Base-by-base conservation (phyloP, 1,140 invertebrate genomes). In the Scaptomyza montana region DNA sequence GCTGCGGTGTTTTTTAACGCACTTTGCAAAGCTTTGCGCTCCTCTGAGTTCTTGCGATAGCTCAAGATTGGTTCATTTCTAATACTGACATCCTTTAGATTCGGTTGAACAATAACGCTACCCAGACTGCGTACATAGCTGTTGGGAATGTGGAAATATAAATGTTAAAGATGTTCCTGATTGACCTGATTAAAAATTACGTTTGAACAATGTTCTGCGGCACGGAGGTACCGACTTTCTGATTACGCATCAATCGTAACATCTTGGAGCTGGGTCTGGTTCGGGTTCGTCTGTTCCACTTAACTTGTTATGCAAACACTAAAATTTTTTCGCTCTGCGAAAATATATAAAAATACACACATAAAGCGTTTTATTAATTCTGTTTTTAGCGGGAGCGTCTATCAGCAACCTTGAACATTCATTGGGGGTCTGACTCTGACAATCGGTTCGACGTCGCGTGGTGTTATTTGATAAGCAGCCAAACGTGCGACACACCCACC, bases 11-110 rank as follows among this genome's bases (percentile, higher is more conserved):
- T 92, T 70, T 96, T 93, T 3, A 99, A 92, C 49, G 95, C 95
- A 55, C 94, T 93, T 79, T 96, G 94, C 9, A 99, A 91, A 57
- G 95, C 95, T 57, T 93, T 92, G 51, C 97, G 94, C 92, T 99
- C 98, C 47, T 94, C 93, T 51, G 97, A 98, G 8, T 96, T 96
- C 68, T 96, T 96, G 49, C 95, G 93, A 92, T 99, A 99, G 4
- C 92, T 92, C 13, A 97, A 92, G 47, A 98, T 91, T 1, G 97
- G 96, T 92, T 98, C 97, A 93, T 98, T 98, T 80, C 94, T 93
- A 2, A 97, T 93, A 5, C 92, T 90, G 76, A 97, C 96, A 69
- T 97, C 96, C 33, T 94, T 92, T 3, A 96, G 89, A 57, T 94
- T 94, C 7, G 93, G 91, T 28, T 94, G 91, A 19, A 94, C 93